Evolutionary conservation across 2,113 vertebrate genomes (phyloP).

Genomic region (Notothenia rossii): DNA sequence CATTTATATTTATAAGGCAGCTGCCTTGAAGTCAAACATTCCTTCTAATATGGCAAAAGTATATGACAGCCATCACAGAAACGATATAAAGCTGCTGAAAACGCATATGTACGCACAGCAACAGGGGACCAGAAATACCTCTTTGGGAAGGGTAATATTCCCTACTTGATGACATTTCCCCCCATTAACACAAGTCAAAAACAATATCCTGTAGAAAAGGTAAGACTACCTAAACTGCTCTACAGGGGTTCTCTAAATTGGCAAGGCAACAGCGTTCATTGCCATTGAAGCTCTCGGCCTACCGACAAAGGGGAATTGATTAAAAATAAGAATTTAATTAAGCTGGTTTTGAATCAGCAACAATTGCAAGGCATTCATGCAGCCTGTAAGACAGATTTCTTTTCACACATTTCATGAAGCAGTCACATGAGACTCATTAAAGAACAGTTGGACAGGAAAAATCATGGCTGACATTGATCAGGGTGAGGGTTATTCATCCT

Average conservation of each 20-base stretch:
- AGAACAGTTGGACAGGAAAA: conserved; percentile 65
- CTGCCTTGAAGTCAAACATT: conserved; percentile 61
- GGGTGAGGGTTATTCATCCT: conserved; percentile 53
- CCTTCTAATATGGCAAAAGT: conserved; percentile 24
- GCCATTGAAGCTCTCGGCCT: conserved; percentile 55
- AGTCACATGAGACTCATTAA: conserved; percentile 83
- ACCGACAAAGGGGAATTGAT: conserved; percentile 73
- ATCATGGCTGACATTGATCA: conserved; percentile 76
- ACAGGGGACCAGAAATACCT: conserved; percentile 53
- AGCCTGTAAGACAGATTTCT: conserved; percentile 59
- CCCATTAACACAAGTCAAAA: conserved; percentile 61
- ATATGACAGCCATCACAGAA: conserved; percentile 58
- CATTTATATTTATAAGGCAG: conserved; percentile 57
- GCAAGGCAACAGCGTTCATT: conserved; percentile 63
- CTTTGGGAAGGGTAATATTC: conserved; percentile 57
- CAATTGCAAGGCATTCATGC: conserved; percentile 60
- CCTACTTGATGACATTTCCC: conserved; percentile 61
- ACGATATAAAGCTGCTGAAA: conserved; percentile 32
- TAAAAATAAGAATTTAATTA: conserved; percentile 79
- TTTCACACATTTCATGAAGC: conserved; percentile 67
- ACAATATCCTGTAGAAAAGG: conserved; percentile 58
- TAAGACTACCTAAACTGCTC: conserved; percentile 72
- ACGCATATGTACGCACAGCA: conserved; percentile 40
- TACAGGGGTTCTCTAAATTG: conserved; percentile 66
- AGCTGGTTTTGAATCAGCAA: conserved; percentile 72